A percentile compares a stretch with the other conserved stretches of the same genome.
Conservation (phyloP, 2,888 invertebrate genomes). For the Eupithecia centaureata region DNA sequence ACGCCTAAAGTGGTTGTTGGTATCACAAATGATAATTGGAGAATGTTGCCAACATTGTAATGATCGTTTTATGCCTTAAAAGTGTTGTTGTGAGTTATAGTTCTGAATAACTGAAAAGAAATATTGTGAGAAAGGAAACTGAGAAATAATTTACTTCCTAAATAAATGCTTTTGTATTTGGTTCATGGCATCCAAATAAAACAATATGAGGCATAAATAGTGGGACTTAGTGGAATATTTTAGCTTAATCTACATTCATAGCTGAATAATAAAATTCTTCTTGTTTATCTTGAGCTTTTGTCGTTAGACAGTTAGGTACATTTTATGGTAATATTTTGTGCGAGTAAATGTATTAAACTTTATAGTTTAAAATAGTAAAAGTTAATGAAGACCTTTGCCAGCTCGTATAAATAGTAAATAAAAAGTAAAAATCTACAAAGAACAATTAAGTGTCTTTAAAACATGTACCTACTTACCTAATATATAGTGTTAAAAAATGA, state of each 20-base stretch:
- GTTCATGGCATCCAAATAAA: neutral
- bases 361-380: neutral
- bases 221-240: neutral
- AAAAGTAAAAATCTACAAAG: too few species aligned
- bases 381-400: neutral
- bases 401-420: too few species aligned
- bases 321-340: neutral
- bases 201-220: neutral
- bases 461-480: neutral
- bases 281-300: neutral
- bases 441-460: too few species aligned
- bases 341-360: neutral
- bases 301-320: neutral
- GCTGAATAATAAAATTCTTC: neutral
- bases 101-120: conserved; percentile 2
- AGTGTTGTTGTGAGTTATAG: conserved; percentile 41
- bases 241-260: neutral
- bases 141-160: neutral
- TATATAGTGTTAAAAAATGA: too few species aligned
- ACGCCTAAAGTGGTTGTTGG: conserved; percentile 37
- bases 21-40: conserved; percentile 47
- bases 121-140: neutral
- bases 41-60: conserved; percentile 37
- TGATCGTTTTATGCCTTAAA: conserved; percentile 36
- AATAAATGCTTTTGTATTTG: neutral